Percentiles rank a stretch among this genome's conserved stretches.
phyloP scores from a whole-genome alignment of 37 sponge, comb jelly and placozoan species.

The Spongia lamella region DNA sequence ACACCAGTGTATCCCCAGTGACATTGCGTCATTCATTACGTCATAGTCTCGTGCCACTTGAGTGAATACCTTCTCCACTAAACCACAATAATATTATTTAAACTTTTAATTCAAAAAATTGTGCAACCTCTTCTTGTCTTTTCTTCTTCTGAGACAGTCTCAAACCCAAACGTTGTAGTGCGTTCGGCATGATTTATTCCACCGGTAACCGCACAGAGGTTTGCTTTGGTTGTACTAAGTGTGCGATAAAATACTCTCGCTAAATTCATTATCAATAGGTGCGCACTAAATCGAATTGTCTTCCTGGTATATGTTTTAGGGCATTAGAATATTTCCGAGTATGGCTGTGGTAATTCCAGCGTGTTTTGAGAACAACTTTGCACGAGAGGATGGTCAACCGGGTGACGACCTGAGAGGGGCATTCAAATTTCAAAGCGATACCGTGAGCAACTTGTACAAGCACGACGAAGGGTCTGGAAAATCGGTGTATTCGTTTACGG shows the following conservation, averaged over 20 bases:
- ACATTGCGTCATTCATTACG: conserved; percentile 81
- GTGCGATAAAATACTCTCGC: too few relatives aligned
- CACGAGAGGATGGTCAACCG: conserved; percentile 36
- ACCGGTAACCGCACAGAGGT: neutral
- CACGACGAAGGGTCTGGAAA: neutral
- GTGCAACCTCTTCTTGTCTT: conserved; percentile 8
- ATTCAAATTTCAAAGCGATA: conserved; percentile 10
- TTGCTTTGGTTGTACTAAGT: neutral
- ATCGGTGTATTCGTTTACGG: conserved; percentile 33
- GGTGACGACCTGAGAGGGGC: conserved; percentile 24
- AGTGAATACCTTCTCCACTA: conserved; percentile 67
- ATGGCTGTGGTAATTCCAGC: conserved; percentile 39
- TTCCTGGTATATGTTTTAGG: too few relatives aligned
- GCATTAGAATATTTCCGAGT: too few relatives aligned
- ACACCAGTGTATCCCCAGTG: conserved; percentile 60
- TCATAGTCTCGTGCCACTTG: conserved; percentile 68
- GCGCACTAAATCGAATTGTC: too few relatives aligned
- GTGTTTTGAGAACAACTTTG: conserved; percentile 45
- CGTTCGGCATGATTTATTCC: neutral
- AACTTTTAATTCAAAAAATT: neutral
- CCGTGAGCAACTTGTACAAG: conserved; percentile 34
- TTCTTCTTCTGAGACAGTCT: conserved; percentile 1
- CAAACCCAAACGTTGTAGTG: conserved; percentile 1
- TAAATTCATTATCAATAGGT: too few relatives aligned
- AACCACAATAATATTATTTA: too few relatives aligned